These are phyloP conservation scores for Nycteola revayana DNA, from an alignment of 2,888 invertebrate genomes.

Conservation along the genomic window DNA sequence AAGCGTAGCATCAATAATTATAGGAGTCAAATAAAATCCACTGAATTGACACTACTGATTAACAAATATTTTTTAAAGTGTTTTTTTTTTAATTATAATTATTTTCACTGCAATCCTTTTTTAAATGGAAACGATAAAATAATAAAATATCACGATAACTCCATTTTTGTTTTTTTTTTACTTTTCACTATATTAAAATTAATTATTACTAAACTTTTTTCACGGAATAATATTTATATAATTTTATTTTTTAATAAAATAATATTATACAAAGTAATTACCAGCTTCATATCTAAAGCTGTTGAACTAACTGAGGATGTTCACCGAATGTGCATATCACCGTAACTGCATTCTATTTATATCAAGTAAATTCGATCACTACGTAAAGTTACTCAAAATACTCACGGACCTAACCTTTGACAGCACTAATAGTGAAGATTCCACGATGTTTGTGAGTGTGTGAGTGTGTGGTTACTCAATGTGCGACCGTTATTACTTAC, in stretches of 20 bases:
- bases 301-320: conserved; percentile 50
- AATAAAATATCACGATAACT: neutral
- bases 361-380: conserved; percentile 73
- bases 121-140: neutral
- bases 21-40: too few species aligned
- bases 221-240: neutral
- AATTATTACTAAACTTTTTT: neutral
- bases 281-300: conserved; percentile 76
- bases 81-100: too few species aligned
- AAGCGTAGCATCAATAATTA: too few species aligned
- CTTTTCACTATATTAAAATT: neutral
- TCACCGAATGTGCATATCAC: conserved; percentile 57
- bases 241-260: conserved; percentile 4
- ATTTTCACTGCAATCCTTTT: conserved; percentile 35
- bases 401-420: conserved; percentile 77
- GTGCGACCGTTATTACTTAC: conserved; percentile 59
- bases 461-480: conserved; percentile 59
- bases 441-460: conserved; percentile 38
- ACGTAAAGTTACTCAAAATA: conserved; percentile 56
- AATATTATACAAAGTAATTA: conserved; percentile 38
- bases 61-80: too few species aligned
- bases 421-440: conserved; percentile 43
- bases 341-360: conserved; percentile 68
- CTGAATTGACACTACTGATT: too few species aligned
- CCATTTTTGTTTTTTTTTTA: neutral